Evolutionary conservation across 2,797 vertebrate genomes (phyloP).

Genomic region (Xiphorhynchus erythropygius): DNA sequence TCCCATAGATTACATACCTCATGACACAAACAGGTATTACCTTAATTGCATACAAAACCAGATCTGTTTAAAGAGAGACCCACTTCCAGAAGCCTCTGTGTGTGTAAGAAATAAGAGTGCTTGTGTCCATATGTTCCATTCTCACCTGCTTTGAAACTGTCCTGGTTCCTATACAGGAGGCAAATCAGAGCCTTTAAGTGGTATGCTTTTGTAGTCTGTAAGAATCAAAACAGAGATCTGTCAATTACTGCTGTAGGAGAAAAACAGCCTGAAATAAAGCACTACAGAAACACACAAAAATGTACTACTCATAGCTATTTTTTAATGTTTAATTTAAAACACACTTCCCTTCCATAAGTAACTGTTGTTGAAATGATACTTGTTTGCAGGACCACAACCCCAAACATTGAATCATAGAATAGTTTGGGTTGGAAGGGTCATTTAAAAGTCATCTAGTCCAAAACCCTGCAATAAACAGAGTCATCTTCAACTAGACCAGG

Average conservation of each 20-base stretch:
- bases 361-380: not conserved
- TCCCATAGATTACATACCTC: not conserved
- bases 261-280: not conserved
- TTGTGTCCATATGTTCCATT: not conserved
- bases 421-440: not conserved
- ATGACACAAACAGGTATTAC: not conserved
- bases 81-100: not conserved
- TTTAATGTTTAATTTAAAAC: slow-evolving; percentile 13
- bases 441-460: not conserved
- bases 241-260: not conserved
- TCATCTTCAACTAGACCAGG: not conserved
- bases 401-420: not conserved
- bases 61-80: not conserved
- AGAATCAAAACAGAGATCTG: slow-evolving; percentile 21
- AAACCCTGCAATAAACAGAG: not conserved
- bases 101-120: not conserved
- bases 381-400: not conserved
- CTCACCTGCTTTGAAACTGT: slow-evolving; percentile 88
- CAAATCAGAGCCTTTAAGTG: slow-evolving; percentile 84
- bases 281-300: not conserved
- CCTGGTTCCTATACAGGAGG: slow-evolving; percentile 88
- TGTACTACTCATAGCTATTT: not conserved
- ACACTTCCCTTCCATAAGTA: not conserved
- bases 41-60: not conserved
- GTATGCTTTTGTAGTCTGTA: slow-evolving; percentile 88